Base-by-base conservation (phyloP, 1,140 invertebrate genomes). In the Babylonia areolata region DNA sequence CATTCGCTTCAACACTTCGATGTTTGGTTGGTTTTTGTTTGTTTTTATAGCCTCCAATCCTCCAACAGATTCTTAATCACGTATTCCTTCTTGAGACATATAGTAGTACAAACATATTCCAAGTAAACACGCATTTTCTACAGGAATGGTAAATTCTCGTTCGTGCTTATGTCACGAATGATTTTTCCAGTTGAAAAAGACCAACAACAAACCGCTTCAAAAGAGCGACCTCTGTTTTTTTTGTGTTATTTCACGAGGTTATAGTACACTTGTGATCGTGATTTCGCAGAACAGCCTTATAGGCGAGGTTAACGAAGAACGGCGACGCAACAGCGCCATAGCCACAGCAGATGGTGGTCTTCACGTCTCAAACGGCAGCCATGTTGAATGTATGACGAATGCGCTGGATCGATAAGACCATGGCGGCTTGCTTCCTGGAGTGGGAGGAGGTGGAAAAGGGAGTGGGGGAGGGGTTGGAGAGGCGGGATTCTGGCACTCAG, bases 351-450 rank as follows among this genome's bases (percentile, higher is more conserved):
- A 77, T 2, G 37, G 5, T 20, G 58, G 17, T 64, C 23, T 64
- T 64, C 5, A 5, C 6, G 15, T 64, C 58, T 64, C 28, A 40
- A 40, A 37, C 17, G 75, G 35, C 39, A 31, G 75, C 75, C 75
- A 77, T 77, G 37, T 77, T 77, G 75, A 40, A 77, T 77, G 11
- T 40, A 37, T 40, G 75, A 77, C 33, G 35, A 51, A 51, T 9
- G 9, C 37, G 28, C 11, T 39, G 37, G 37, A 77, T 77, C 75
- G 37, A 77, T 77, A 40, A 77, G 9, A 40, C 28, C 58, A 64
- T 64, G 58, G 58, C 58, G 58, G 58, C 15, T 23, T 64, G 23
- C 15, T 23, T 20, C 23, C 28, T 9, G 23, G 58, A 12, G 9
- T 51, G 9, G 71, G 12, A 73, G n/a, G 71, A 15, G 33, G 6